Evolutionary conservation across 2,797 vertebrate species (phyloP), one percentile per base, ranked within the genome.

Genomic region (Orestias chungarensis): DNA sequence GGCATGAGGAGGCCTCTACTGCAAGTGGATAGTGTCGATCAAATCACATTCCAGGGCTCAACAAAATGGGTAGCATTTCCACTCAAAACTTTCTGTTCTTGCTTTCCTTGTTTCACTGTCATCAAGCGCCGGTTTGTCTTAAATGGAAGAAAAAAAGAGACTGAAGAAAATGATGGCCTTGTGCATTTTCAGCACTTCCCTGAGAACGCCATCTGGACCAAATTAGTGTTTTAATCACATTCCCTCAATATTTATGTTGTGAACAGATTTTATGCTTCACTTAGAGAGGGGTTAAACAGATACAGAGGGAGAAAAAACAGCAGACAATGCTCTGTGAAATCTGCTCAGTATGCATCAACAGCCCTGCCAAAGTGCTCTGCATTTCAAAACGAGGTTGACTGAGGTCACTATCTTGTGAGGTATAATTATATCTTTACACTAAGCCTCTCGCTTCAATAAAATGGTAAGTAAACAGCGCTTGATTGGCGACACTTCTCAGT

Each of bases 361-460:
- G 74, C 77, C 69, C 83, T 85, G 82, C 85, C 81, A 88, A 85
- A 88, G 73, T 59, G 69, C 80, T 89, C 76, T 46, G 74, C 81
- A 79, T 91, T 87, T 83, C 81, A 88, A 73, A 88, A 78, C 50
- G 69, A 85, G 85, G 89, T 89, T 84, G 74, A 77, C 72, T 76
- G 5, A 82, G 91, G 91, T 91, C 86, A 79, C 74, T 80, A 86
- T 90, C 80, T 83, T 76, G 83, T 10, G 78, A 85, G 90, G 86
- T 91, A 91, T 94, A 94, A 94, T 95, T 94, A 94, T 91, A 91
- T 86, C 87, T 54, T 89, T 82, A 92, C 88, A 82, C 87, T 93
- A 94, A 93, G 86, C 89, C 84, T 73, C 86, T 79, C 8, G 43
- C 87, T 83, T 76, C 44, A 3, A 82, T 70, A 84, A 93, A 91